phyloP scores from a whole-genome alignment of 92 coral and sea anemone species.

The Epizoanthus ramosus region DNA sequence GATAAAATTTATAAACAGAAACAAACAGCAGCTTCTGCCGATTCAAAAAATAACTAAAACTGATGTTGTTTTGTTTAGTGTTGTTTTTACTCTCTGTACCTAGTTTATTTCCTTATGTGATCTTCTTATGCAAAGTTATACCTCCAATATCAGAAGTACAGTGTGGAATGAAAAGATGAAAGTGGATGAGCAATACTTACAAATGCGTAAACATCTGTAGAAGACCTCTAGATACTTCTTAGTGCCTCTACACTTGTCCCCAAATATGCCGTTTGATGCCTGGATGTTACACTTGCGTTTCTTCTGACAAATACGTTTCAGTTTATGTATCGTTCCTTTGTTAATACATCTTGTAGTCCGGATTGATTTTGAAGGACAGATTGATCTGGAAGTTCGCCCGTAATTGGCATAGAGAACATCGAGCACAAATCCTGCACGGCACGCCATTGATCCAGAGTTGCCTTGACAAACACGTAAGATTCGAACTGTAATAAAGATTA shows the following conservation, averaged over 20 bases:
- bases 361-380: conserved; percentile 25
- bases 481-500: neutral
- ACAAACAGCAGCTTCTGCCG: too few relatives aligned
- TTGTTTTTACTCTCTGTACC: too few relatives aligned
- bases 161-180: too few relatives aligned
- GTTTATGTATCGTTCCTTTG: conserved; percentile 26
- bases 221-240: conserved; percentile 43
- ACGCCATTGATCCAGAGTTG: neutral
- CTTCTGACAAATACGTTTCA: conserved; percentile 31
- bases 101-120: too few relatives aligned
- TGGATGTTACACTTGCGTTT: neutral
- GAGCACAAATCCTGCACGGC: conserved; percentile 1
- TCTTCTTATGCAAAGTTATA: too few relatives aligned
- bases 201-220: conserved; percentile 8
- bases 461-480: conserved; percentile 27
- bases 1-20: too few relatives aligned
- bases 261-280: conserved; percentile 34
- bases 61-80: too few relatives aligned
- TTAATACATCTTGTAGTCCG: conserved; percentile 37
- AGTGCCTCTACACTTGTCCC: conserved; percentile 47
- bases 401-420: conserved; percentile 33
- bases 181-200: neutral
- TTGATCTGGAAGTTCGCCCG: conserved; percentile 19
- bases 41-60: too few relatives aligned
- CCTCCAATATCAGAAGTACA: too few relatives aligned